phyloP scores from a whole-genome alignment of 1,140 invertebrate species.

The Frieseomelitta varia region DNA sequence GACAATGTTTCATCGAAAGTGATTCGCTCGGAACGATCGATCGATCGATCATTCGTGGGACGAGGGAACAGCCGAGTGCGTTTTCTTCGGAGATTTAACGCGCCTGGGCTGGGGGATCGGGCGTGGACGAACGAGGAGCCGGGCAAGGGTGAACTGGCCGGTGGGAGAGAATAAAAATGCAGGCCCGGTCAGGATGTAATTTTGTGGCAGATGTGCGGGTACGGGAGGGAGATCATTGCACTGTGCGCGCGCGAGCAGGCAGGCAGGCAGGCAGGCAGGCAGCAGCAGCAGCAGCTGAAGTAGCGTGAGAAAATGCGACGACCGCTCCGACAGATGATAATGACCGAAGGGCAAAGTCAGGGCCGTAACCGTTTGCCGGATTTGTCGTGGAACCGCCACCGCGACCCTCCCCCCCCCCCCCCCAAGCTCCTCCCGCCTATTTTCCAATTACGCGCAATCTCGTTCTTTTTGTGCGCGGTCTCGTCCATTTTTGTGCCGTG shows the following conservation, averaged over 20 bases:
- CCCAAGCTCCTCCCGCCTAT: background rate
- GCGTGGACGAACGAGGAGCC: fast-evolving
- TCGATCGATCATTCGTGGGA: background rate
- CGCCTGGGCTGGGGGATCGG: no score
- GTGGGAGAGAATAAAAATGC: slow-evolving; percentile 29
- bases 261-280: no score
- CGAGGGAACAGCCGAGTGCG: no score
- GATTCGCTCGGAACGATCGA: background rate
- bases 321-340: slow-evolving; percentile 53
- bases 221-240: slow-evolving; percentile 64
- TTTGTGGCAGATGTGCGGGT: slow-evolving; percentile 65
- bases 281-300: slow-evolving; percentile 66
- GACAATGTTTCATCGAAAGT: background rate
- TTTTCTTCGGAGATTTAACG: background rate
- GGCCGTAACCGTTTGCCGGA: slow-evolving; percentile 47
- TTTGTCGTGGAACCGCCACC: background rate
- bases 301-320: slow-evolving; percentile 73
- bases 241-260: slow-evolving; percentile 33
- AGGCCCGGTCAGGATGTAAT: slow-evolving; percentile 54
- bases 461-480: background rate
- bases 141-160: background rate
- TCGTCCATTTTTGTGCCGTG: no score
- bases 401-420: no score
- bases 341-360: slow-evolving; percentile 63
- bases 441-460: no score